A percentile compares a stretch with the other conserved stretches of the same genome.
Evolutionary conservation across 2,888 invertebrate genomes (phyloP).

Genomic region (Caenorhabditis plicata): DNA sequence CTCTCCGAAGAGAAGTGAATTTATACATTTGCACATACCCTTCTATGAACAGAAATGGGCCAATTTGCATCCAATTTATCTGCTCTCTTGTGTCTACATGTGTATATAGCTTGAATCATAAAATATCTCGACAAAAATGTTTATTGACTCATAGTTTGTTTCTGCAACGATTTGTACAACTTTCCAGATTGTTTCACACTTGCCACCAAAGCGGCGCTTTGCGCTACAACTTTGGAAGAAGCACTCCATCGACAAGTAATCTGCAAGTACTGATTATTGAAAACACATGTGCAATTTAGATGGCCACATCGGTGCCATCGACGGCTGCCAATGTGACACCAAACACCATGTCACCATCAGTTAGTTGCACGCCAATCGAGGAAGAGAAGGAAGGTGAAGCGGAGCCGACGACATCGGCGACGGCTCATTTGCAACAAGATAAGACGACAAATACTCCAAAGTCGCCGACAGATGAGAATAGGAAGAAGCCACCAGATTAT

Average conservation of each 20-base stretch:
- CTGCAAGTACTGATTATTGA: not conserved
- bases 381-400: conserved; percentile 23
- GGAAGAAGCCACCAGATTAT: too few species aligned
- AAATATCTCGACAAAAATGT: too few species aligned
- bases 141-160: too few species aligned
- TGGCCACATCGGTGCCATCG: conserved; percentile 29
- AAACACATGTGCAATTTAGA: conserved; percentile 3
- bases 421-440: conserved; percentile 7
- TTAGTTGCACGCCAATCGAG: conserved; percentile 27
- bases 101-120: too few species aligned
- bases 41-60: too few species aligned
- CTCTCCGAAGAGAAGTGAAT: too few species aligned
- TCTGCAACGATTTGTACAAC: too few species aligned
- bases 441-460: conserved; percentile 20
- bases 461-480: too few species aligned
- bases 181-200: conserved; percentile 63
- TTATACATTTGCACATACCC: too few species aligned
- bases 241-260: conserved; percentile 42
- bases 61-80: too few species aligned
- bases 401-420: conserved; percentile 22
- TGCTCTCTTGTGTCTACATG: too few species aligned
- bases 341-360: conserved; percentile 25
- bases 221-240: conserved; percentile 57
- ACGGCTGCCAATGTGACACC: conserved; percentile 29
- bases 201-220: conserved; percentile 59